Conservation (phyloP, 2,113 vertebrate genomes). For the Poeciliopsis occidentalis region DNA sequence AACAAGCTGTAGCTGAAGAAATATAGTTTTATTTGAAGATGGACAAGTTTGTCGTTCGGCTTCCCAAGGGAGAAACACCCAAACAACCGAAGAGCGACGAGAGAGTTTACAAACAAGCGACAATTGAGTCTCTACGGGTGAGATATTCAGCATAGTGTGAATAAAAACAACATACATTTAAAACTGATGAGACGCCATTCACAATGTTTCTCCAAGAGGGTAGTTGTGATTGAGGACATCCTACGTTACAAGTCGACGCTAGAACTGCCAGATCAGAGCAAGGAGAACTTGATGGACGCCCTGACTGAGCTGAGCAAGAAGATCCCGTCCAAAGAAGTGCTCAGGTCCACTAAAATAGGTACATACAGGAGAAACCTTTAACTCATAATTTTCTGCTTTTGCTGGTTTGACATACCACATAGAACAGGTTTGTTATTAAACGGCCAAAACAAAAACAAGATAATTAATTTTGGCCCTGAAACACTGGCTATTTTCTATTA, state of each 20-base stretch:
- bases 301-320: slow-evolving; percentile 92
- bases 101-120: slow-evolving; percentile 86
- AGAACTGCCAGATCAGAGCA: slow-evolving; percentile 87
- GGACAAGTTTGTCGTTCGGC: slow-evolving; percentile 89
- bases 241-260: slow-evolving; percentile 89
- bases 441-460: neutral
- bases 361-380: neutral
- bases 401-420: neutral
- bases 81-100: slow-evolving; percentile 58
- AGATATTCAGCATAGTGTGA: slow-evolving; percentile 26
- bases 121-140: slow-evolving; percentile 92
- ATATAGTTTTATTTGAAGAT: slow-evolving; percentile 62
- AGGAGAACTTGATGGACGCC: slow-evolving; percentile 86
- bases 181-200: accelerated
- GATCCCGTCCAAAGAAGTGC: slow-evolving; percentile 91
- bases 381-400: neutral
- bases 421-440: neutral
- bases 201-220: slow-evolving; percentile 84
- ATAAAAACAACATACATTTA: neutral
- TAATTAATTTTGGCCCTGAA: neutral
- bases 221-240: slow-evolving; percentile 96
- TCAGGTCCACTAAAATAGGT: slow-evolving; percentile 92
- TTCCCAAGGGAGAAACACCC: slow-evolving; percentile 69
- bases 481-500: no score
- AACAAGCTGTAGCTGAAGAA: neutral